Percentiles rank a stretch among this genome's conserved stretches.
phyloP scores from a whole-genome alignment of 2,113 vertebrate genomes.

The Megalops atlanticus region DNA sequence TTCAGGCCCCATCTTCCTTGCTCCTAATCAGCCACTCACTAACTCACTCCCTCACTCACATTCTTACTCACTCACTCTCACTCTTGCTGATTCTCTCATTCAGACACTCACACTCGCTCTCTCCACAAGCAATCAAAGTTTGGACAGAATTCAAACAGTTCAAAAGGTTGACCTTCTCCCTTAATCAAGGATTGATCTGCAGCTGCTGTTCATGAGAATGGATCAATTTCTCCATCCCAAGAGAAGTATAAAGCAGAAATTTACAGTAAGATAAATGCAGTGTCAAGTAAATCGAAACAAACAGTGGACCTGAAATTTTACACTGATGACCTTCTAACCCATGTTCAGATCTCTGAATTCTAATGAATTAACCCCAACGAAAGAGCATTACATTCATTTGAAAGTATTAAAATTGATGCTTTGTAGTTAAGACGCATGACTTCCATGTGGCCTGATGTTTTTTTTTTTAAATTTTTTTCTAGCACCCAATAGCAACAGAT shows the following conservation, averaged over 20 bases:
- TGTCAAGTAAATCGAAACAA: no score
- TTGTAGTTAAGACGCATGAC: no score
- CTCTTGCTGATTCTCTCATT: no score
- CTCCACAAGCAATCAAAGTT: slow-evolving; percentile 11
- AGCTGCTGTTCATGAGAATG: slow-evolving; percentile 16
- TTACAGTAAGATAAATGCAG: no score
- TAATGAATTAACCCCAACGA: no score
- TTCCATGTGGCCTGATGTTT: no score
- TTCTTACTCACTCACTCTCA: not conserved
- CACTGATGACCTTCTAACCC: no score
- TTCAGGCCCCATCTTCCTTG: not conserved
- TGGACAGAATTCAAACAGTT: slow-evolving; percentile 26
- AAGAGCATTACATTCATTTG: no score
- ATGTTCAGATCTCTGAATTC: no score
- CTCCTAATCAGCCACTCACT: not conserved
- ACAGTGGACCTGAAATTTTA: not conserved
- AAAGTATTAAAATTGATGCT: no score
- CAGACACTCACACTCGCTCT: no score
- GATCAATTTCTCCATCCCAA: slow-evolving; percentile 17
- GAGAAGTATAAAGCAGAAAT: not conserved
- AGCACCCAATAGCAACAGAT: not conserved
- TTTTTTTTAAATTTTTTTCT: not conserved
- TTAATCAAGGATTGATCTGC: no score
- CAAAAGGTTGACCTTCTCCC: slow-evolving; percentile 16
- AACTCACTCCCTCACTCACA: not conserved